Evolutionary conservation across 2,113 vertebrate species (phyloP).

Genomic region (Cryptotis parvus): DNA sequence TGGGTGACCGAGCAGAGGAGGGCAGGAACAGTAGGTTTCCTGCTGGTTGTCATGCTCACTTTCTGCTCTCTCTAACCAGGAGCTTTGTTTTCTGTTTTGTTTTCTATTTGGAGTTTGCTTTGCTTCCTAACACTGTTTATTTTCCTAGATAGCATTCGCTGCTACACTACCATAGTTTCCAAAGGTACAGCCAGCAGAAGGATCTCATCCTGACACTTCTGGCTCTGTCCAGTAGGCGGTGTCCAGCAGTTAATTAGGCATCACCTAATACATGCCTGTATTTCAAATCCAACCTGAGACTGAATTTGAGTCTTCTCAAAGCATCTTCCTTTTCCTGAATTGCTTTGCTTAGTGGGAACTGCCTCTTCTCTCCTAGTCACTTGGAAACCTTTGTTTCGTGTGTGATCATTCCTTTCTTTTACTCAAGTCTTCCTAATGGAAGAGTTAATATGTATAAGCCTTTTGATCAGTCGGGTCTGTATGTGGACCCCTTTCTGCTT

Average conservation of each 20-base stretch:
- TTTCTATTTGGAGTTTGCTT: neutral
- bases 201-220: neutral
- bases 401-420: neutral
- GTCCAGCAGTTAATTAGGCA: accelerated
- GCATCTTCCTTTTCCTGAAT: conserved; percentile 23
- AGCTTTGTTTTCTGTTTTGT: neutral
- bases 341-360: neutral
- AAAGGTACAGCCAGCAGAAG: neutral
- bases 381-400: neutral
- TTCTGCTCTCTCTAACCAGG: neutral
- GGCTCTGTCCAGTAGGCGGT: neutral
- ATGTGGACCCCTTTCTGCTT: neutral
- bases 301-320: neutral
- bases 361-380: neutral
- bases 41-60: neutral
- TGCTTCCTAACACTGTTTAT: neutral
- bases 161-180: accelerated
- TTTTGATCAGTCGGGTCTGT: neutral
- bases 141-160: neutral
- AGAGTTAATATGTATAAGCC: neutral
- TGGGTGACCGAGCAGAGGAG: too few species aligned
- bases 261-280: neutral
- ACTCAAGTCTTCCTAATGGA: neutral
- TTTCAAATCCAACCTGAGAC: neutral
- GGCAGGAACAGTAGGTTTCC: too few species aligned